Base-by-base conservation (phyloP, 2,797 vertebrate genomes). In the Thripadectes ignobilis region DNA sequence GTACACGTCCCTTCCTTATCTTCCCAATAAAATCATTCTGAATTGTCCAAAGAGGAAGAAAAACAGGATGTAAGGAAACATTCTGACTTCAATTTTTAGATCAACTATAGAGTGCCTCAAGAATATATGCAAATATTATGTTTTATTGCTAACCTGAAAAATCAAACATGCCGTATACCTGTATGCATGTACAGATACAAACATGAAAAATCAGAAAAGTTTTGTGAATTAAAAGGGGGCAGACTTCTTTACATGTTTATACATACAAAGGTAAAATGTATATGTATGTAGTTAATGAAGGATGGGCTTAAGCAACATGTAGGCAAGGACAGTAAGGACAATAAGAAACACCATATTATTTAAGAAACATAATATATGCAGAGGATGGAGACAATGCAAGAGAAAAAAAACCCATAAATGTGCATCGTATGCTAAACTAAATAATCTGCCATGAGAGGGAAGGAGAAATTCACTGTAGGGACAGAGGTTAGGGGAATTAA, bases 401-500 rank as follows among this genome's bases (percentile, higher is more conserved):
- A 78, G 36, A 46, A 78, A 73, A 46, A 83, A 85, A 63, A 32
- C 14, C 8, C 19, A 62, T 21, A 58, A 87, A 77, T 45, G 41
- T 68, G 57, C 34, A 74, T 55, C 1, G 0, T 57, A 34, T 43
- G 32, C 46, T 76, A 88, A n/a, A 49, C 46, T 79, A 86, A 34
- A 49, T 81, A 79, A 93, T 66, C 54, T 87, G 45, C 67, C 52
- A 49, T 9, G 63, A 92, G n/a, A 79, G 10, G 32, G 58, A 95
- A 89, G 54, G 26, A 96, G 24, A 20, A 92, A 92, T 85, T 85
- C 69, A 72, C 69, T 76, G 24, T 39, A 73, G 45, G 27, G 58
- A 93, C 29, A 71, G 51, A 82, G 73, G 54, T 72, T 88, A 85
- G 54, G 32, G 89, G 87, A 95, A 95, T 93, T 92, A 93, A 93